Evolutionary conservation across 1,140 invertebrate species (phyloP), one percentile per base, ranked within the genome.

Genomic region (Brachystomella parvula): DNA sequence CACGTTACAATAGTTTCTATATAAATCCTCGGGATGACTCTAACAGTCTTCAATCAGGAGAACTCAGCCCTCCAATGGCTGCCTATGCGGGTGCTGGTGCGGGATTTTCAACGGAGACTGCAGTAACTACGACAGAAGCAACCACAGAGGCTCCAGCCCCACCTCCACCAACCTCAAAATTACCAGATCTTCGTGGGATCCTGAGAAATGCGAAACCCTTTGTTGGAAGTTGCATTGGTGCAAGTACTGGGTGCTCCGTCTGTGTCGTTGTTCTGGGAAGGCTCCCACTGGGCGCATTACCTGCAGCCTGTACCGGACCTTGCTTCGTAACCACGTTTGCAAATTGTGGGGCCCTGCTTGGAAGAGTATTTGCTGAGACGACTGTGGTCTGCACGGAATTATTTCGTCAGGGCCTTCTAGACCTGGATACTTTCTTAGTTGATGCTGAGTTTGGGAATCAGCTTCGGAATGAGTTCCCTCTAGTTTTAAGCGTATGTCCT

Each of bases 351-450:
- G 57, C 63, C 17, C 39, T 73, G 15, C 47, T 73, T 9, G 72
- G 72, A 28, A 59, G 72, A 59, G 68, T 67, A 0, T 73, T 73
- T 32, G 66, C 72, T 0, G 72, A 73, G 64, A 73, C 72, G 1
- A 73, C 72, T 0, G 67, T 73, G n/a, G 71, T 73, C 44, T 73
- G 72, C 31, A 73, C 72, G 15, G 72, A 73, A 32, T 47, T 73
- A 0, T 73, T 73, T 49, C 47, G 47, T 53, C 72, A 73, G 62
- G 72, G 72, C 3, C 39, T 47, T 1, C 44, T 73, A 2, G 72
- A 73, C 33, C 32, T 62, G 2, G 69, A 71, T 15, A 73, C 72
- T 1, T 73, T 73, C 57, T 28, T 73, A 1, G 69, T 67, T 2
- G 72, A 73, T 58, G 72, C 69, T 0, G 72, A 73, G 32, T 73